Conservation (phyloP, 1,140 invertebrate species). For the Pachyrhynchus sulphureomaculatus region DNA sequence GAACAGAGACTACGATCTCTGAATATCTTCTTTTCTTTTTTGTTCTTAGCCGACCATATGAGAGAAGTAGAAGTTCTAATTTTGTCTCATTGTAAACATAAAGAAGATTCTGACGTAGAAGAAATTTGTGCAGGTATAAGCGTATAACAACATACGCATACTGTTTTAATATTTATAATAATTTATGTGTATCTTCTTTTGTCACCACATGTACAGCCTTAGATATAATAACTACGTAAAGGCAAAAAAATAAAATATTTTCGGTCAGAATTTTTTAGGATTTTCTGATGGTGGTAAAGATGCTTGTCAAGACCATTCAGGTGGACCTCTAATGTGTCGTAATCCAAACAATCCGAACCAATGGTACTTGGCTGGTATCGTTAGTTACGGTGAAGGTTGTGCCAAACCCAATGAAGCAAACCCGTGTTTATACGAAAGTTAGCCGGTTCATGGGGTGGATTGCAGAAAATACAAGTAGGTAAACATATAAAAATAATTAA, state of each 20-base stretch:
- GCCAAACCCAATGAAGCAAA: constrained; percentile 70
- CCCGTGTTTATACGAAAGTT: constrained; percentile 81
- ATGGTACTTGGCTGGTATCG: constrained; percentile 75
- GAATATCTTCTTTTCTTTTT: constrained; percentile 8
- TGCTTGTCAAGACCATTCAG: constrained; percentile 80
- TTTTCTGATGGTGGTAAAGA: constrained; percentile 71
- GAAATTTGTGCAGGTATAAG: constrained; percentile 69
- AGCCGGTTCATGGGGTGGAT: constrained; percentile 74
- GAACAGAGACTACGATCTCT: too few relatives aligned
- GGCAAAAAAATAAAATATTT: too few relatives aligned
- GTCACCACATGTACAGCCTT: too few relatives aligned
- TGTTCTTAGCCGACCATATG: constrained; percentile 62
- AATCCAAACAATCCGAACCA: constrained; percentile 60
- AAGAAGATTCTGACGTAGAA: constrained; percentile 60
- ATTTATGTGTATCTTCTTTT: too few relatives aligned
- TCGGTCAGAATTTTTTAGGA: constrained; percentile 50
- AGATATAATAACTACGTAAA: too few relatives aligned
- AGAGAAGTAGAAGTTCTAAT: constrained; percentile 71
- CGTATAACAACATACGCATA: too few relatives aligned
- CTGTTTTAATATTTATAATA: too few relatives aligned
- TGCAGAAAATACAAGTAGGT: constrained; percentile 55
- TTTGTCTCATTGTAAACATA: constrained; percentile 58
- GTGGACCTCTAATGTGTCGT: constrained; percentile 75
- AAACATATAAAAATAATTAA: too few relatives aligned
- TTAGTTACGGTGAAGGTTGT: constrained; percentile 82